A percentile compares a stretch with the other conserved stretches of the same genome.
phyloP scores from a whole-genome alignment of 2,113 vertebrate species.

The Apodemus sylvaticus region DNA sequence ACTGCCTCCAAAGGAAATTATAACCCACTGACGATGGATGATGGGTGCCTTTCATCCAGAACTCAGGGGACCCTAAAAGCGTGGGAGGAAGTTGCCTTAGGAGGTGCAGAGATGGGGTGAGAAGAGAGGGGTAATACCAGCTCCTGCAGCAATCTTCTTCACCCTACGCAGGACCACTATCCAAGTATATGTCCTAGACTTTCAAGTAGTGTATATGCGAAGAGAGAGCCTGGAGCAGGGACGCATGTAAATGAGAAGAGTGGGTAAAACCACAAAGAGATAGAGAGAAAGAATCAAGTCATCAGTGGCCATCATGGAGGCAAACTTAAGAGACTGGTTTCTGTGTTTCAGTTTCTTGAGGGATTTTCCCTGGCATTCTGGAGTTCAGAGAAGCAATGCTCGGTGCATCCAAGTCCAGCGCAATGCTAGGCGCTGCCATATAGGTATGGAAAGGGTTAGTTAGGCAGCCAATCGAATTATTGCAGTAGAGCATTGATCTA shows the following conservation, averaged over 20 bases:
- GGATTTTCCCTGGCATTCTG: not conserved
- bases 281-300: not conserved
- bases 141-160: not conserved
- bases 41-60: not conserved
- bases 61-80: not conserved
- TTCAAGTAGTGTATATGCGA: not conserved
- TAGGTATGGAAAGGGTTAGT: not conserved
- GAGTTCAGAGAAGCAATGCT: not conserved
- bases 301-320: not conserved
- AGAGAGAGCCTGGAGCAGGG: not conserved
- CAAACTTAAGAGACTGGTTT: not conserved
- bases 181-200: not conserved
- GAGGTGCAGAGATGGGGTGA: not conserved
- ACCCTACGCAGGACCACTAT: not conserved
- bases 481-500: not conserved
- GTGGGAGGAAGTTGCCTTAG: not conserved
- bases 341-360: not conserved
- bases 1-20: not conserved
- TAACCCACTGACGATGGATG: not conserved
- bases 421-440: not conserved
- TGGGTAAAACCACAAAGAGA: not conserved
- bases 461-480: not conserved
- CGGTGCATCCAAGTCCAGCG: not conserved
- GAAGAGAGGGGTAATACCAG: not conserved
- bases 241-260: not conserved